Evolutionary conservation across 1,140 invertebrate genomes (phyloP), one percentile per base, ranked within the genome.

Genomic region (Bemisia tabaci): DNA sequence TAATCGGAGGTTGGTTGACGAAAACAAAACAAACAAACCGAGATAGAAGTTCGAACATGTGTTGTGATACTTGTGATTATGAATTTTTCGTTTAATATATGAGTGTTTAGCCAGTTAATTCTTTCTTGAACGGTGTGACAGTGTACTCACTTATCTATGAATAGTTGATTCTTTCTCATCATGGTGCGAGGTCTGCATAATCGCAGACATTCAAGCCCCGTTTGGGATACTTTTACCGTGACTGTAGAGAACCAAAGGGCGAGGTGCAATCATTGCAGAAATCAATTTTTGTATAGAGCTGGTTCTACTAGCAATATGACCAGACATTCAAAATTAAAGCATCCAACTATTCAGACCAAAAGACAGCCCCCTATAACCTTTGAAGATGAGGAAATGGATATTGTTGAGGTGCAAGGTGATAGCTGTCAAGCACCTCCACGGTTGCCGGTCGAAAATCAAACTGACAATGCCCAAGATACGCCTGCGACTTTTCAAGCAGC

Each of bases 301-400:
- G 59, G 63, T 12, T 68, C 67, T 2, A 68, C 65, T 25, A 63
- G 64, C 21, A 68, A 68, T 66, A 66, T 68, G 63, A 22, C 60
- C 22, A 59, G 65, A 23, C 68, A 68, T 63, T 26, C 64, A n/a
- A 68, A 60, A 59, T 58, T 58, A 27, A 68, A 64, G 39, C 68
- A 68, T 65, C 65, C 61, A 22, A 62, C 23, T 24, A 63, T 63
- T 58, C 62, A 64, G 27, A 26, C 12, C 60, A 62, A 62, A 60
- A 58, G 59, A 63, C 33, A 58, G 39, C 66, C n/a, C 27, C 33
- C 17, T 63, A 39, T 39, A 62, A 60, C 62, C 23, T 26, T 23
- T 39, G 25, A 64, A 64, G 27, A 5, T 22, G 39, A 65, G 48
- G 48, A 39, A 26, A 59, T 26, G 26, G 60, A 26, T n/a, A 24